phyloP scores from a whole-genome alignment of 1,140 invertebrate genomes.

The Mizuhopecten yessoensis region DNA sequence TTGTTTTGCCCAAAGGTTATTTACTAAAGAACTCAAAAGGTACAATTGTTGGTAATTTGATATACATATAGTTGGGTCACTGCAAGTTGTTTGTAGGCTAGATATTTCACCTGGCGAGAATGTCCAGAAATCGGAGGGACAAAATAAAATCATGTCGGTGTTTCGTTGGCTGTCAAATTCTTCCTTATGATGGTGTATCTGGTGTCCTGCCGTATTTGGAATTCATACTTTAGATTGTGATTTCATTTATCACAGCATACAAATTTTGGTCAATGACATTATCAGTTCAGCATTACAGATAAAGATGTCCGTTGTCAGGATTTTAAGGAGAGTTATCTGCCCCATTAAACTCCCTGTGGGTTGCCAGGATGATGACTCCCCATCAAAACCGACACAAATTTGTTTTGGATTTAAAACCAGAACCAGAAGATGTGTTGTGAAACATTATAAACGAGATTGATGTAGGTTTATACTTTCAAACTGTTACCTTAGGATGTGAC shows the following conservation, averaged over 20 bases:
- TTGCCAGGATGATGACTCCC: background rate
- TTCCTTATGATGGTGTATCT: background rate
- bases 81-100: background rate
- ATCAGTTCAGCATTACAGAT: background rate
- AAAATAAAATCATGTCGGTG: background rate
- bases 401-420: background rate
- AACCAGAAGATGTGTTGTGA: background rate
- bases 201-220: background rate
- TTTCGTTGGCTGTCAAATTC: background rate
- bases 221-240: background rate
- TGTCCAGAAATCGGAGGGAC: no score
- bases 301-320: background rate
- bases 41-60: background rate
- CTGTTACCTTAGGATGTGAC: background rate
- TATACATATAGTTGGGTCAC: background rate
- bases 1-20: background rate
- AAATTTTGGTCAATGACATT: slow-evolving; percentile 13
- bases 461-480: background rate
- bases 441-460: background rate
- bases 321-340: background rate
- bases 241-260: background rate
- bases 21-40: background rate
- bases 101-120: background rate
- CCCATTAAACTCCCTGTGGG: background rate
- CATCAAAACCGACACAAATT: background rate